Percentiles rank a stretch among this genome's conserved stretches.
Conservation (phyloP, 1,140 invertebrate species). For the Zaprionus tsacasi region DNA sequence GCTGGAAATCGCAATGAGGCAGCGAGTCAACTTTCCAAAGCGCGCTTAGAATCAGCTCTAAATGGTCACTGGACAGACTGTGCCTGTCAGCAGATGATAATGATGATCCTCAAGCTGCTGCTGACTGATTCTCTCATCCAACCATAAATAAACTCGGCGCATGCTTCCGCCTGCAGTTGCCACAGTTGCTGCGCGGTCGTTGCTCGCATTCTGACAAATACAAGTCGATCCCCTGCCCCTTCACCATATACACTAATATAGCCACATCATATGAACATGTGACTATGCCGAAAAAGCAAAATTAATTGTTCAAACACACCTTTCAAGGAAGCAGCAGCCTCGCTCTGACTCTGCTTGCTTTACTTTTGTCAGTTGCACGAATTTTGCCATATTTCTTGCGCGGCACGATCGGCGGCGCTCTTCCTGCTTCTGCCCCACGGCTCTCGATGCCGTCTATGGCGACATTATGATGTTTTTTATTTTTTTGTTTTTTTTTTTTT, state of each 20-base stretch:
- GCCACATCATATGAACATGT: neutral
- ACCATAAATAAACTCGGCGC: constrained; percentile 64
- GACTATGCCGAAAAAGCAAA: constrained; percentile 69
- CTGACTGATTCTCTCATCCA: constrained; percentile 17
- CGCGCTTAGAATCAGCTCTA: constrained; percentile 62
- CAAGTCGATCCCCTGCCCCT: neutral
- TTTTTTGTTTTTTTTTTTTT: neutral
- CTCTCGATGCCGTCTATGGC: constrained; percentile 25
- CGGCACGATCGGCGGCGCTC: constrained; percentile 40
- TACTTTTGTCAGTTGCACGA: constrained; percentile 53
- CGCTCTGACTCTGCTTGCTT: constrained; percentile 26
- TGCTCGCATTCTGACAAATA: constrained; percentile 75
- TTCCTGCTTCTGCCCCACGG: neutral
- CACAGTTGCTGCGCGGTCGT: constrained; percentile 27
- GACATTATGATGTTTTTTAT: constrained; percentile 42
- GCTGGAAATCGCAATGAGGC: constrained; percentile 44
- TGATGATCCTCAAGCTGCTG: constrained; percentile 16
- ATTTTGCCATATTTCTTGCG: constrained; percentile 52
- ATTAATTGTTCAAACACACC: constrained; percentile 80
- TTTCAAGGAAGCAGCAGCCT: constrained; percentile 56
- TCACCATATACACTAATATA: too few species aligned
- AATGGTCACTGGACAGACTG: constrained; percentile 62
- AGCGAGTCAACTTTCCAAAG: constrained; percentile 64
- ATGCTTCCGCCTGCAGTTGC: neutral
- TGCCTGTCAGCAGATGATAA: constrained; percentile 20